Percentiles rank a stretch among this genome's conserved stretches.
Evolutionary conservation across 1,140 invertebrate genomes (phyloP).

Genomic region (Aleiodes sp.): DNA sequence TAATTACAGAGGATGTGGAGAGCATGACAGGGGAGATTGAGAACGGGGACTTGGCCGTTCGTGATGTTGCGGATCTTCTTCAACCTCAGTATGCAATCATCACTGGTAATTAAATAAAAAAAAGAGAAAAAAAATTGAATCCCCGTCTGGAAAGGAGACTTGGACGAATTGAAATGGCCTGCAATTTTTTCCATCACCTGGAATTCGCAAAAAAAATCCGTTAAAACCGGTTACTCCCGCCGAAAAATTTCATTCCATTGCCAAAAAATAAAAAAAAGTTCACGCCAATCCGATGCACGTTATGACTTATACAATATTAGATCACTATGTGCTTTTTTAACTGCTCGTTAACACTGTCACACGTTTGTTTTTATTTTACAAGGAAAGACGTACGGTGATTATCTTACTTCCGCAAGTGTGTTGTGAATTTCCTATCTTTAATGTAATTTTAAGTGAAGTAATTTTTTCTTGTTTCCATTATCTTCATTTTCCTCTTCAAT

Average conservation of each 20-base stretch:
- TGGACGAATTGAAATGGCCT: background rate
- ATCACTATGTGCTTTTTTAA: background rate
- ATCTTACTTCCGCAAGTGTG: background rate
- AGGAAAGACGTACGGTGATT: conserved; percentile 1
- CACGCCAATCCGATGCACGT: no score
- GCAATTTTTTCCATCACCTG: background rate
- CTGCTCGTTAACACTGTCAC: background rate
- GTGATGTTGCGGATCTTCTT: conserved; percentile 85
- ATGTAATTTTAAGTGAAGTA: background rate
- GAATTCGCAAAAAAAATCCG: background rate
- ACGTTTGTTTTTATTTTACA: background rate
- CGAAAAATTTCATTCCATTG: background rate
- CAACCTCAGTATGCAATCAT: conserved; percentile 88
- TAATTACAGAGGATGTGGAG: conserved; percentile 62
- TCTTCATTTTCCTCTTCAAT: conserved; percentile 32
- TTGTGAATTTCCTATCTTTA: background rate
- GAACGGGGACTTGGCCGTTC: conserved; percentile 71
- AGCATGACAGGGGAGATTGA: conserved; percentile 66
- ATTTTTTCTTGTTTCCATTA: background rate
- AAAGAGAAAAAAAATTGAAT: background rate
- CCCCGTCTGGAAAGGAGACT: background rate
- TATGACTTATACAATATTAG: no score
- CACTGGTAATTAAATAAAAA: conserved; percentile 70
- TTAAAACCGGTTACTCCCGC: conserved; percentile 8
- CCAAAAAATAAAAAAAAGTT: no score